These are phyloP conservation scores for Heteronetta atricapilla DNA, from an alignment of 2,113 vertebrate species.

Conservation along the genomic window DNA sequence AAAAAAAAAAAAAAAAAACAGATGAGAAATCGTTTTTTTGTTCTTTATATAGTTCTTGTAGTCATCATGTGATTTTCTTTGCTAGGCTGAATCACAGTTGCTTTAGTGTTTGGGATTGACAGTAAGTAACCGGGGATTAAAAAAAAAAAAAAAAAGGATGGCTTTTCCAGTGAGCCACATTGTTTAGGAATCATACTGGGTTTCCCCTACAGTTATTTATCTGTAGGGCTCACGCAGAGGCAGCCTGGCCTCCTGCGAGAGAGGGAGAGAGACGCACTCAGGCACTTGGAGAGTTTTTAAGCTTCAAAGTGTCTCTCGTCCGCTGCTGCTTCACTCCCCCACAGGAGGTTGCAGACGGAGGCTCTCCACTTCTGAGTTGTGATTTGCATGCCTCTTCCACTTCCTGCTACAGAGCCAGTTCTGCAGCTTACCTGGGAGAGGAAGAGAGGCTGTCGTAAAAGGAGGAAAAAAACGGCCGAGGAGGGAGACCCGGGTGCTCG, in stretches of 20 bases:
- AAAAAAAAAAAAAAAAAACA: neutral
- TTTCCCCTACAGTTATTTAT: rapidly evolving
- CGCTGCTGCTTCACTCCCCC: conserved; percentile 53
- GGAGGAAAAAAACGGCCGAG: neutral
- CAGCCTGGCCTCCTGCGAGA: neutral
- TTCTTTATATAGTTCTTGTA: neutral
- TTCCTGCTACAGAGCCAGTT: conserved; percentile 80
- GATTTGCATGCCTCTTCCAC: conserved; percentile 64
- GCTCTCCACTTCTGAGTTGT: neutral
- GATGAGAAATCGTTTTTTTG: neutral
- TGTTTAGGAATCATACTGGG: neutral
- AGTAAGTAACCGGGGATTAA: neutral
- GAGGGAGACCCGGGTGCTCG: neutral
- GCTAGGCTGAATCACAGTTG: conserved; percentile 25
- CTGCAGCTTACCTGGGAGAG: conserved; percentile 74
- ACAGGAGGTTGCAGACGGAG: neutral
- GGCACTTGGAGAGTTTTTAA: rapidly evolving
- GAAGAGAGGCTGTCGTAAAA: conserved; percentile 41
- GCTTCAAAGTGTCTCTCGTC: conserved; percentile 43
- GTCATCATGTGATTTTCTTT: neutral
- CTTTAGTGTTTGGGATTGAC: neutral
- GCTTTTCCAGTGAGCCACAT: neutral
- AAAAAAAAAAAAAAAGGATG: neutral
- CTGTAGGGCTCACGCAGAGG: neutral
- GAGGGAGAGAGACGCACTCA: neutral